Conservation (phyloP, 2,113 vertebrate species). For the Chaetorhynchus papuensis region DNA sequence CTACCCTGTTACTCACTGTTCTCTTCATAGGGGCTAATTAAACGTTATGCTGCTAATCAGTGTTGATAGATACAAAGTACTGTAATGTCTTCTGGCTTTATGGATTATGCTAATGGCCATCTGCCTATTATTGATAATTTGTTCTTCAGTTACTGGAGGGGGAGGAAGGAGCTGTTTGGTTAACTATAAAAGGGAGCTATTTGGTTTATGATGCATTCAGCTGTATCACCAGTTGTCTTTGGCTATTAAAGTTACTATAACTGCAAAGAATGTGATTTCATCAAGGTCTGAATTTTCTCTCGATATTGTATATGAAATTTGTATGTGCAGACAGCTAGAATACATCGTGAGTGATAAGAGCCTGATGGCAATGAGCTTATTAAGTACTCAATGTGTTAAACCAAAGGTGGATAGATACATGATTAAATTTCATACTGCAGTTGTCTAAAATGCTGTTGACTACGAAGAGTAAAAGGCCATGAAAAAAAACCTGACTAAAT, state of each 20-base stretch:
- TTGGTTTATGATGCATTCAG: conserved; percentile 63
- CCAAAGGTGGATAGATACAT: not conserved
- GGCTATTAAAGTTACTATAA: not conserved
- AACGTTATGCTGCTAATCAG: conserved; percentile 71
- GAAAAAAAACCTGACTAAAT: not conserved
- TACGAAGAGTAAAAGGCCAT: not conserved
- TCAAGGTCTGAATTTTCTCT: not conserved
- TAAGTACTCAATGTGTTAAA: not conserved
- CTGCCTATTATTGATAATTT: conserved; percentile 76
- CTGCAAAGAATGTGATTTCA: not conserved
- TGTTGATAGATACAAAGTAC: conserved; percentile 71
- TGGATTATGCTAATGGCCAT: conserved; percentile 76
- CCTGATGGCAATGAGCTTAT: not conserved
- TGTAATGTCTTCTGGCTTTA: conserved; percentile 71
- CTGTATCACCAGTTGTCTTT: conserved; percentile 58
- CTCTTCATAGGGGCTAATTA: conserved; percentile 65
- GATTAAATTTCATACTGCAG: not conserved
- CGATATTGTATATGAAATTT: not conserved
- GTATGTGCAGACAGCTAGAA: not conserved
- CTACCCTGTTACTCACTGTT: conserved; percentile 46
- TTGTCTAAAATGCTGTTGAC: not conserved
- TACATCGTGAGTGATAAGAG: not conserved
- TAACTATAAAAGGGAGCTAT: conserved; percentile 46
- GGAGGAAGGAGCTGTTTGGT: conserved; percentile 48
- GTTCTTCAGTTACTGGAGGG: conserved; percentile 57